A percentile compares a stretch with the other conserved stretches of the same genome.
Evolutionary conservation across 2,113 vertebrate genomes (phyloP).

Genomic region (Pterocles orientalis): DNA sequence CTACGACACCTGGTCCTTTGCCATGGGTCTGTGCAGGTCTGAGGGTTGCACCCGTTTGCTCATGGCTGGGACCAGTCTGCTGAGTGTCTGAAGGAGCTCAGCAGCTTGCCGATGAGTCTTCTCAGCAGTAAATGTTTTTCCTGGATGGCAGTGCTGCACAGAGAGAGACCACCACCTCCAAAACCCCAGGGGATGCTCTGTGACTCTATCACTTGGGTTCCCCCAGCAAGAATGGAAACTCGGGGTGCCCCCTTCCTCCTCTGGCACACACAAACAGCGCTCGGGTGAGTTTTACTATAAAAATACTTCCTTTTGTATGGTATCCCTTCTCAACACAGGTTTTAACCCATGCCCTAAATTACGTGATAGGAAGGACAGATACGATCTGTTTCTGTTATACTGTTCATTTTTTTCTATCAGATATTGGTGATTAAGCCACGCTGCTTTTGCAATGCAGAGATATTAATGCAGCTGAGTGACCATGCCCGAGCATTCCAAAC

Average conservation of each 20-base stretch:
- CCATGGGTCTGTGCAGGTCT: not conserved
- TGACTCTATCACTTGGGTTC: not conserved
- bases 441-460: slow-evolving; percentile 19
- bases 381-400: not conserved
- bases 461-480: not conserved
- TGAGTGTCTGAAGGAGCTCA: not conserved
- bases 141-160: fast-evolving
- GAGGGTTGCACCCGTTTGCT: not conserved
- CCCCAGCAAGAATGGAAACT: not conserved
- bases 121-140: not conserved
- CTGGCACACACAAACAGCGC: not conserved
- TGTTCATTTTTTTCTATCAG: not conserved
- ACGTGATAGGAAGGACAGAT: not conserved
- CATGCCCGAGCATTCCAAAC: not conserved
- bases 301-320: not conserved
- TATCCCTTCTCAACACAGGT: not conserved
- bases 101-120: not conserved
- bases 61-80: not conserved
- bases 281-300: not conserved
- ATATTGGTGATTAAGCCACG: not conserved
- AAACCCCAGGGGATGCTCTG: not conserved
- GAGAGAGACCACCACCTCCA: not conserved
- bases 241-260: not conserved
- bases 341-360: not conserved
- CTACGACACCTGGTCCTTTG: not conserved